These are phyloP conservation scores for Strigamia crassipes DNA, from an alignment of 2,888 invertebrate species.

Conservation along the genomic window DNA sequence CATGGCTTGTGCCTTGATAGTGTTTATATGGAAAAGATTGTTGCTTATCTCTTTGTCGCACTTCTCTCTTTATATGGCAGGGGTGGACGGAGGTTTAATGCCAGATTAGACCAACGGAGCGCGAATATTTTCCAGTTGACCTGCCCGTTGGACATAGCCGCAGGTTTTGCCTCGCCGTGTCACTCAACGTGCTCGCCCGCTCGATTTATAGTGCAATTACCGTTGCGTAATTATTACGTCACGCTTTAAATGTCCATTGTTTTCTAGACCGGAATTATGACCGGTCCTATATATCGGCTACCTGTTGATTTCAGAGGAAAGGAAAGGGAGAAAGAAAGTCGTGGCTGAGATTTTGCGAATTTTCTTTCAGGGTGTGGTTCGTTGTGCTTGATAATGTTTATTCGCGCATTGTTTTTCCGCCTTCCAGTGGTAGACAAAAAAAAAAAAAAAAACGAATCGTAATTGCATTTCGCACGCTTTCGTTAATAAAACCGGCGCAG, in stretches of 20 bases:
- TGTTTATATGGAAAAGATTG: conserved; percentile 21
- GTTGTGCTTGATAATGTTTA: neutral
- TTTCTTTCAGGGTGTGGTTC: neutral
- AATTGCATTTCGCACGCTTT: conserved; percentile 6
- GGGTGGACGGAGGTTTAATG: conserved; percentile 21
- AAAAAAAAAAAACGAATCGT: neutral
- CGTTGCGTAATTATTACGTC: conserved; percentile 16
- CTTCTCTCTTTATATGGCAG: conserved; percentile 21
- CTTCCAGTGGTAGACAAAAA: neutral
- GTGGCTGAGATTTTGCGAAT: neutral
- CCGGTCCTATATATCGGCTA: conserved; percentile 8
- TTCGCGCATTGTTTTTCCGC: conserved; percentile 1
- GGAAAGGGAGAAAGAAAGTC: neutral
- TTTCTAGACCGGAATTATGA: conserved; percentile 6
- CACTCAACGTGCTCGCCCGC: conserved; percentile 4
- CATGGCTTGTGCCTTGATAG: conserved; percentile 16
- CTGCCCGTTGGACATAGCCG: conserved; percentile 1
- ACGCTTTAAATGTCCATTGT: conserved; percentile 16
- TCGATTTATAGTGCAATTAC: conserved; percentile 10
- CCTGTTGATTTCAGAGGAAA: conserved; percentile 16
- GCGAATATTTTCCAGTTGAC: conserved; percentile 16
- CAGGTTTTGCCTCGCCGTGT: conserved; percentile 21
- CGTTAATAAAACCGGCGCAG: neutral
- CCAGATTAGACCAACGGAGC: conserved; percentile 21
- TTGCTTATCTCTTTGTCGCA: conserved; percentile 21